These are phyloP conservation scores for Scyliorhinus canicula DNA, from an alignment of 2,797 vertebrate species.

Conservation along the genomic window DNA sequence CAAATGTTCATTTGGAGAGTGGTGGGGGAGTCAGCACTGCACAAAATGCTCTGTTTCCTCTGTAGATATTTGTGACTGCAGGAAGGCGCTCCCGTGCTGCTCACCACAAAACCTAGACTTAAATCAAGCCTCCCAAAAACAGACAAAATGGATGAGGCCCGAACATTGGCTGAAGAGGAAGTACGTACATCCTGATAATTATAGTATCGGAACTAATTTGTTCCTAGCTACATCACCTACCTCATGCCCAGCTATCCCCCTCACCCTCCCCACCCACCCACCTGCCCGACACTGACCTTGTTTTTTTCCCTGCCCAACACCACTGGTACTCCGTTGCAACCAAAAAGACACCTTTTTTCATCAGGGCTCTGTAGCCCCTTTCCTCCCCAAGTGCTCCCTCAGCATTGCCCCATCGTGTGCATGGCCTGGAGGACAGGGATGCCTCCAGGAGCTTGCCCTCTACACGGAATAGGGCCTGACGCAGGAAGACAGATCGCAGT, in stretches of 20 bases:
- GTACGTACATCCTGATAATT: neutral
- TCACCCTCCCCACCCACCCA: no score
- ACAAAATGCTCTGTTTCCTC: no score
- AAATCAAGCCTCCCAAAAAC: neutral
- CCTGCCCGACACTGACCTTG: neutral
- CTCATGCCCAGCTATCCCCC: no score
- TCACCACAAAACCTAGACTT: neutral
- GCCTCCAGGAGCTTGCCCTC: no score
- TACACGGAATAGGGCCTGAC: no score
- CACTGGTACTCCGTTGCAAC: neutral
- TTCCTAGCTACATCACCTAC: no score
- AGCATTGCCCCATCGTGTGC: no score
- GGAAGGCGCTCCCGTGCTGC: neutral
- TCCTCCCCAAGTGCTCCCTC: neutral
- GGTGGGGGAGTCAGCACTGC: no score
- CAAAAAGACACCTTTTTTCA: neutral
- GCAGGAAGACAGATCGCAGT: no score
- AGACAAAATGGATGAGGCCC: neutral
- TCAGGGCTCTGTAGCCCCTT: neutral
- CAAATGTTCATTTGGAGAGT: no score
- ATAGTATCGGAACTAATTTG: neutral
- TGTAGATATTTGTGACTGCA: neutral
- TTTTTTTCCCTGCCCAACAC: neutral
- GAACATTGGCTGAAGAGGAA: neutral
- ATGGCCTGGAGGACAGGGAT: no score